Conservation (phyloP, 2,888 invertebrate genomes). For the Darwinula stevensoni region DNA sequence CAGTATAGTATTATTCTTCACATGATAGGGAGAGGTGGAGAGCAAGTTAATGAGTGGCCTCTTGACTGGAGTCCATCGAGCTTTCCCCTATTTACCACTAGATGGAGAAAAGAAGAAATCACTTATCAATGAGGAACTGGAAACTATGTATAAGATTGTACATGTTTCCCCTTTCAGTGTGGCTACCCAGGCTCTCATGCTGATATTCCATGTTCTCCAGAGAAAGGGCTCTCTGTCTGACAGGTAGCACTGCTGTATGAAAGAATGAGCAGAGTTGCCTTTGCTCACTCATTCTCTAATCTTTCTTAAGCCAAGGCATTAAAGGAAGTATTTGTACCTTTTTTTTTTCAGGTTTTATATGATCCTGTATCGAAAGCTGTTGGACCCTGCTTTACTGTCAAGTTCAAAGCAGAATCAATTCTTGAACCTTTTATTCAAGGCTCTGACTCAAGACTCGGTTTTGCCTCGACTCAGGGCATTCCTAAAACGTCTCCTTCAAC, state of each 20-base stretch:
- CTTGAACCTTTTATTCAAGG: slow-evolving; percentile 56
- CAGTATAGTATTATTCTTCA: no score
- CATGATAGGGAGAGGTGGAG: no score
- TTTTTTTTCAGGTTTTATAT: slow-evolving; percentile 35
- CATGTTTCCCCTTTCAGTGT: slow-evolving; percentile 44
- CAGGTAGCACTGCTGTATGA: slow-evolving; percentile 24
- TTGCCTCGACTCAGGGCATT: slow-evolving; percentile 43
- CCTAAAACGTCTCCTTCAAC: slow-evolving; percentile 49
- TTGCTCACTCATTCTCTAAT: no score
- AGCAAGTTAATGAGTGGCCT: slow-evolving; percentile 54
- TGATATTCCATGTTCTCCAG: slow-evolving; percentile 25
- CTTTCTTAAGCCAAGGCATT: no score
- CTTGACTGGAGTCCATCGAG: slow-evolving; percentile 48
- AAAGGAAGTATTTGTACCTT: no score
- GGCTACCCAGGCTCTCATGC: slow-evolving; percentile 25
- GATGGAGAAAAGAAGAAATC: neutral
- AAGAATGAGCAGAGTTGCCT: no score
- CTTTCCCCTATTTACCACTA: slow-evolving; percentile 29
- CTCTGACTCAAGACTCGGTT: slow-evolving; percentile 45
- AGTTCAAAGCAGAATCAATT: slow-evolving; percentile 38
- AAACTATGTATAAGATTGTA: slow-evolving; percentile 48
- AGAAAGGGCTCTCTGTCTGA: slow-evolving; percentile 20
- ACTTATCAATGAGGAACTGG: slow-evolving; percentile 27
- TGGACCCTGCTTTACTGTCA: slow-evolving; percentile 35
- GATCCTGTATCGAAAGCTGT: slow-evolving; percentile 58